These are phyloP conservation scores for Rhinophrynus dorsalis DNA, from an alignment of 2,797 vertebrate species.

Conservation along the genomic window DNA sequence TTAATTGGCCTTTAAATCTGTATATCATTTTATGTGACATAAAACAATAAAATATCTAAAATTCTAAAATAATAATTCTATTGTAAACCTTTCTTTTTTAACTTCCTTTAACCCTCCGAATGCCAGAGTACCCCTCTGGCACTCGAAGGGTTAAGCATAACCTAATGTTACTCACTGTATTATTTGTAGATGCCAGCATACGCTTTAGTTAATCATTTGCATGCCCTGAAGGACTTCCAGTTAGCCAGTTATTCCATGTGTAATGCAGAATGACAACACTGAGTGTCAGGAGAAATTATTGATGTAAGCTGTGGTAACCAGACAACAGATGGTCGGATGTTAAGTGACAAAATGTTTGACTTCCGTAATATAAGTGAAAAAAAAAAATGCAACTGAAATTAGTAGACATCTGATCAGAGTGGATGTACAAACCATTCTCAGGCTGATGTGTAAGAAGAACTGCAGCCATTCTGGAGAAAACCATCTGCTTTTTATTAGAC, in stretches of 20 bases:
- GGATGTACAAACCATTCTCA: background rate
- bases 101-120: background rate
- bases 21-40: too few relatives aligned
- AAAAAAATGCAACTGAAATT: constrained; percentile 7
- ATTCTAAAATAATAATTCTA: too few relatives aligned
- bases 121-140: too few relatives aligned
- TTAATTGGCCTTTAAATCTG: too few relatives aligned
- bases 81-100: background rate
- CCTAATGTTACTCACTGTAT: background rate
- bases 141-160: too few relatives aligned
- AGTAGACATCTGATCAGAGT: background rate
- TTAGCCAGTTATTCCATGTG: constrained; percentile 7
- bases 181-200: background rate
- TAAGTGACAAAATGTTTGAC: constrained; percentile 33
- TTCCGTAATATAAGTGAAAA: constrained; percentile 21
- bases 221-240: constrained; percentile 14
- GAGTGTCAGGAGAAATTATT: constrained; percentile 31
- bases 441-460: too few relatives aligned
- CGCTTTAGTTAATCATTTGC: constrained; percentile 13
- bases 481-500: too few relatives aligned
- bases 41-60: too few relatives aligned
- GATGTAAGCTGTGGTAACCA: constrained; percentile 34
- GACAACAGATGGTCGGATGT: constrained; percentile 35
- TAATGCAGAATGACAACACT: background rate
- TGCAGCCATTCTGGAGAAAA: too few relatives aligned